phyloP scores from a whole-genome alignment of 2,888 invertebrate genomes.

The Ptilodon capucinus region DNA sequence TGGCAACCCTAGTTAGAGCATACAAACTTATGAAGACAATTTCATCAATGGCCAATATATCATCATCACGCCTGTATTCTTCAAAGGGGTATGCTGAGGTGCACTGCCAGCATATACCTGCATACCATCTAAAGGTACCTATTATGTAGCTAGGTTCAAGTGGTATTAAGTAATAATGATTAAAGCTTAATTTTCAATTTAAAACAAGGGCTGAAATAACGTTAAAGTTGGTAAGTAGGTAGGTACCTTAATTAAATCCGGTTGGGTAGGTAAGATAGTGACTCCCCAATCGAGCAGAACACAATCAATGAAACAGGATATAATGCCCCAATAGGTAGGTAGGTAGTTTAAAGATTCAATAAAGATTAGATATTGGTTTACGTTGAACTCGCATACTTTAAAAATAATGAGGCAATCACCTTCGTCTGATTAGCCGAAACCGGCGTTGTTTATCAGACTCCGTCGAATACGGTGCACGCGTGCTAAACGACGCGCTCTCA shows the following conservation, averaged over 20 bases:
- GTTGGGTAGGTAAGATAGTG: too few species aligned
- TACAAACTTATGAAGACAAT: too few species aligned
- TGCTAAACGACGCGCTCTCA: constrained; percentile 45
- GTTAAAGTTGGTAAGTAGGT: not conserved
- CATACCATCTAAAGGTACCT: too few species aligned
- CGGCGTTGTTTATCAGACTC: constrained; percentile 59
- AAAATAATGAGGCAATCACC: constrained; percentile 41
- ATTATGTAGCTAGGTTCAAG: too few species aligned
- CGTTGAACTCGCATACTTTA: constrained; percentile 14
- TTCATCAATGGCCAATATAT: too few species aligned
- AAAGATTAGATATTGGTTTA: constrained; percentile 26
- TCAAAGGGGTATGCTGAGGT: too few species aligned
- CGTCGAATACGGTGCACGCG: constrained; percentile 46
- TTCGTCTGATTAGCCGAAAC: constrained; percentile 57
- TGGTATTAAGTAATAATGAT: too few species aligned
- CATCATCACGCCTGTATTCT: too few species aligned
- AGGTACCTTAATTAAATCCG: not conserved
- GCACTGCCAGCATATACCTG: too few species aligned
- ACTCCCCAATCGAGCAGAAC: not conserved
- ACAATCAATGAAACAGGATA: not conserved
- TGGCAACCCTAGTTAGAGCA: too few species aligned
- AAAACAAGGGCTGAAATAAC: too few species aligned
- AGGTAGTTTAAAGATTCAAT: constrained; percentile 1
- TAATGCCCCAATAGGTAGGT: not conserved
- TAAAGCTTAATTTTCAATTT: too few species aligned